Base-by-base conservation (phyloP, 2,888 invertebrate genomes). In the Labia minor region DNA sequence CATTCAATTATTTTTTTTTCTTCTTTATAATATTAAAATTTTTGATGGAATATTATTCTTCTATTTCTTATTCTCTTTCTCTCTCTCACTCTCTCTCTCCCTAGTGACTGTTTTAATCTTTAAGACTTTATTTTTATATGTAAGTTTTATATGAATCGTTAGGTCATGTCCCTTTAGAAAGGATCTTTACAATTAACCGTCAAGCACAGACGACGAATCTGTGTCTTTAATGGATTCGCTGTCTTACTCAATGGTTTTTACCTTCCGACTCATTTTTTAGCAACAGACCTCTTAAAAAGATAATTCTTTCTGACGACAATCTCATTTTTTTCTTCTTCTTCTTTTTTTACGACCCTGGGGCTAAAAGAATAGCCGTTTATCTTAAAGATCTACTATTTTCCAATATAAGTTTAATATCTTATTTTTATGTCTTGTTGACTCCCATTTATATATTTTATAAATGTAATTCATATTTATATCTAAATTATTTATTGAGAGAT, bases 191-290 rank as follows among this genome's bases (percentile, higher is more conserved):
- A 49, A 49, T 49, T 49, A 49, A 49, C 49, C 49, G 49, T 49
- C 49, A 49, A 49, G 49, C 49, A 14, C 49, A 49, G 49, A 49
- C 49, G 49, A 49, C 49, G 16, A 16, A n/a, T 49, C 49, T 11
- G 16, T n/a, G 49, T 49, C 49, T 49, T 49, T 49, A 49, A 49
- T 61, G 18, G 64, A 67, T 49, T 67, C 64, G 21, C 33, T 64
- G 64, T 64, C 33, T 64, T 64, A 20, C 26, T 64, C 64, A 21
- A 21, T 64, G 21, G 21, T 64, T 64, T 21, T 64, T 64, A 64
- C 18, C 21, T 64, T 64, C 33, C 26, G 16, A 64, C 20, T 21
- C 16, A 21, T 21, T 21, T 64, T 64, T 64, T 64, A 16, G 21
- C 62, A 62, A 26, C 49, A 16, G 49, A 11, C 49, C 49, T 49